Conservation (phyloP, 2,888 invertebrate genomes). For the Xanthia togata region DNA sequence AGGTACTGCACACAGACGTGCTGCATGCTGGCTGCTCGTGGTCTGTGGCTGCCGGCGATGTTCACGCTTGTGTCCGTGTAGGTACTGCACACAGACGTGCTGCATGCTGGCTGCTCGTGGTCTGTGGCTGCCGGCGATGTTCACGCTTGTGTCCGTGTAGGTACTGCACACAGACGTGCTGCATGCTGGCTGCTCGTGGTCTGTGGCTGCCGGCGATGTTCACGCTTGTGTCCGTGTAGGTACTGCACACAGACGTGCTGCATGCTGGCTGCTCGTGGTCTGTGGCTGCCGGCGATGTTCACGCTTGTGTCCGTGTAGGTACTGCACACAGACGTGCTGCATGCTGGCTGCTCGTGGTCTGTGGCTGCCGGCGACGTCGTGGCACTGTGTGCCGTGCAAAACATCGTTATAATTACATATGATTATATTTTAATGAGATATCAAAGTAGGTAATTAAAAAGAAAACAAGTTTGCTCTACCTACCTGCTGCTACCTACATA, state of each 20-base stretch:
- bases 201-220: background rate
- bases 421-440: conserved; percentile 38
- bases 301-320: background rate
- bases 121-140: background rate
- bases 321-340: background rate
- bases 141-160: conserved; percentile 5
- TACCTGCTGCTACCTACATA: conserved; percentile 1
- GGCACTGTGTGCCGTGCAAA: background rate
- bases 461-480: conserved; percentile 23
- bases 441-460: conserved; percentile 23
- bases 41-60: background rate
- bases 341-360: background rate
- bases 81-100: background rate
- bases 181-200: background rate
- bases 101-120: background rate
- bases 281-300: background rate
- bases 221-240: conserved; percentile 4
- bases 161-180: background rate
- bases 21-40: background rate
- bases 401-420: conserved; percentile 18
- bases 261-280: background rate
- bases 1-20: background rate
- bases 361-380: background rate
- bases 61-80: conserved; percentile 2
- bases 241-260: background rate